These are phyloP conservation scores for Plectropomus leopardus DNA, from an alignment of 2,113 vertebrate species.

Conservation along the genomic window DNA sequence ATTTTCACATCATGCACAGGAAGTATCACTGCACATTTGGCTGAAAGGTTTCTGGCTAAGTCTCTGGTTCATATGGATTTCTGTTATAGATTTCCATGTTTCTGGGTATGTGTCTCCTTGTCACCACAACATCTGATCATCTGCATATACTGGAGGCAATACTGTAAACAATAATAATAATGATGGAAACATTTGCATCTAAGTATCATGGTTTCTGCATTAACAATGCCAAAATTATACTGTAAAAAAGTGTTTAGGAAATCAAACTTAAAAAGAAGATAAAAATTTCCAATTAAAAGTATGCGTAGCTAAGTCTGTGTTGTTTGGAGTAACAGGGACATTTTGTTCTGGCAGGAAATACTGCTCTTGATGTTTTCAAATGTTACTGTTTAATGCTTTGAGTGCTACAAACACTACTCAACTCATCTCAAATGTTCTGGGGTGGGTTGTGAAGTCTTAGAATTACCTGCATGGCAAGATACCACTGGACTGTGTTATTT, in stretches of 20 bases:
- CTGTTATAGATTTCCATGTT: background rate
- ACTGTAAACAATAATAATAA: background rate
- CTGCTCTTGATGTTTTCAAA: too few relatives aligned
- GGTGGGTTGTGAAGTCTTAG: too few relatives aligned
- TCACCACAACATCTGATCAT: background rate
- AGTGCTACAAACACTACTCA: too few relatives aligned
- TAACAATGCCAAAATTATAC: background rate
- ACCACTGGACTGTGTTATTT: too few relatives aligned
- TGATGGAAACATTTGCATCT: background rate
- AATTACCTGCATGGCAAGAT: too few relatives aligned
- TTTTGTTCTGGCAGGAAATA: too few relatives aligned
- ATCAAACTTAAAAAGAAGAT: too few relatives aligned
- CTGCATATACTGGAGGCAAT: background rate
- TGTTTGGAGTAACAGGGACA: too few relatives aligned
- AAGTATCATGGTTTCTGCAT: background rate
- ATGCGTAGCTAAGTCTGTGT: too few relatives aligned
- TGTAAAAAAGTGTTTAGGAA: background rate
- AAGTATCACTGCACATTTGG: background rate
- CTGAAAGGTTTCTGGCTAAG: constrained; percentile 5
- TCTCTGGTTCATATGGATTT: background rate
- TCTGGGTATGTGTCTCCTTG: background rate
- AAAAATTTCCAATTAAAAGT: too few relatives aligned
- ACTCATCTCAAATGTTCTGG: too few relatives aligned
- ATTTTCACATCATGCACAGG: constrained; percentile 10
- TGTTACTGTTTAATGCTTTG: too few relatives aligned